Base-by-base conservation (phyloP, 2,113 vertebrate species). In the Tautogolabrus adspersus region DNA sequence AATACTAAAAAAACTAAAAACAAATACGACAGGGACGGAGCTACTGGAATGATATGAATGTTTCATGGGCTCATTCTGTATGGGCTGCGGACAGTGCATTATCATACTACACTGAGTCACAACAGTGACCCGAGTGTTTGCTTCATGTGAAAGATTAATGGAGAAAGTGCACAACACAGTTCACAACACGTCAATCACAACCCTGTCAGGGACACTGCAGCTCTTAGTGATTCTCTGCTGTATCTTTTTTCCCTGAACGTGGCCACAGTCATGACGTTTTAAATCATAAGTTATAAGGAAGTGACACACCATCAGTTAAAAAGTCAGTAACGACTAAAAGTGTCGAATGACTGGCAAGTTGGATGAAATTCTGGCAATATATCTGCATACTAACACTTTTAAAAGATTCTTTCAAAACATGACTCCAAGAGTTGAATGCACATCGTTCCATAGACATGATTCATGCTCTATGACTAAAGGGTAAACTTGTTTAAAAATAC, bases 121-220 rank as follows among this genome's bases (percentile, higher is more conserved):
- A 72, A 40, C 46, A 72, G 6, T 82, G 84, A 72, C 75, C 79
- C 21, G 55, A 60, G 59, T 72, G 67, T 79, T 86, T 86, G 67
- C 67, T 76, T 72, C 77, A 51, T 59, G 51, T 84, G 21, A 82
- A 80, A 82, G 10, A 80, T 85, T 80, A 18, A 84, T 83, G 56
- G 19, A n/a, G 21, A 49, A 77, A 70, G 52, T 13, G n/a, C 55
- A 59, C 5, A 34, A 55, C 66, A 56, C 47, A 70, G 57, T n/a
- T 18, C 55, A 59, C 5, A 34, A 55, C 66, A 51, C 42, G 69
- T 81, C 73, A 81, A 23, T 77, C 64, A 75, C 5, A 3, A 5
- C n/a, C 10, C 64, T 16, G 11, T n/a, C 11, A 15, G 18, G 15
- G 3, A 67, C 15, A 58, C 6, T 16, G 46, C 4, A 55, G 10